Base-by-base conservation (phyloP, 2,888 invertebrate species). In the Rhagonycha fulva region DNA sequence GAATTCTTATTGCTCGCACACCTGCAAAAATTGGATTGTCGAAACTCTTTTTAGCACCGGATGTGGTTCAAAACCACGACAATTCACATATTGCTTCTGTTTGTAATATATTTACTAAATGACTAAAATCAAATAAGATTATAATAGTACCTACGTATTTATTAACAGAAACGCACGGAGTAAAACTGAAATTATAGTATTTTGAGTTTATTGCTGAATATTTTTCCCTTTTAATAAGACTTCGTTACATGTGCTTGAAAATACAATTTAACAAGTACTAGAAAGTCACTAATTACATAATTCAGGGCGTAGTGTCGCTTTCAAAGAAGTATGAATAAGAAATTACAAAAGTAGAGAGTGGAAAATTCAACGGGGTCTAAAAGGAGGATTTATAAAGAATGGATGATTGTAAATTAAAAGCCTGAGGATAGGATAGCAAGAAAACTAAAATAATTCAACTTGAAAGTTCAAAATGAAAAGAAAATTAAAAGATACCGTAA, bases 321-420 rank as follows among this genome's bases (percentile, higher is more conserved):
- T 71, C 78, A 76, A 75, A 73, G 76, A 74, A 76, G 71, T 78
- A 76, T 78, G 76, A 78, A 78, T 76, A 76, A 76, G 78, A 78
- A 78, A 78, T 78, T 78, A 78, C 63, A 74, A 78, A 78, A 76
- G 79, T 78, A 76, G 79, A 74, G 78, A 76, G 78, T 76, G 72
- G 76, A 76, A 76, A 78, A 78, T 75, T 76, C 74, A 67, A 69
- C 68, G 23, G 26, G 62, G 68, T 67, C 68, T 61, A 68, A 63
- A 75, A 72, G 72, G 74, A 78, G 71, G 74, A 78, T 74, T 79
- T 77, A 72, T 81, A 78, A 80, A 81, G 80, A 81, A 82, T 80
- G 77, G 76, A 81, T 81, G 82, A 79, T 80, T 82, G 80, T 77
- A 82, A 82, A 83, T 83, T 83, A 82, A 80, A 83, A 81, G 81